Conservation (phyloP, 1,140 invertebrate species). For the Antheraea mylitta region DNA sequence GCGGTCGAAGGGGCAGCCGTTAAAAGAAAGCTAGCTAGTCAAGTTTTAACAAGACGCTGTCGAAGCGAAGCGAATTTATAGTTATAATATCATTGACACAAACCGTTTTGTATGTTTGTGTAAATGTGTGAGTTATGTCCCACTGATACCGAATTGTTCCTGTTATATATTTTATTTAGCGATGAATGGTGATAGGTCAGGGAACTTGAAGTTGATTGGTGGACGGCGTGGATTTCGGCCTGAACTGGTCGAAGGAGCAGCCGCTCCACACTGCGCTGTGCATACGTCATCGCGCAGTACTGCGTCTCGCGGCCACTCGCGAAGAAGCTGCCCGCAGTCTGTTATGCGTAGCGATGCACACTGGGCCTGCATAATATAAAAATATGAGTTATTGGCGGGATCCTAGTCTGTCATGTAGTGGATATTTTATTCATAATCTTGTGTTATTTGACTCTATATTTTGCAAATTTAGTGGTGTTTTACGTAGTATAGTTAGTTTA, state of each 20-base stretch:
- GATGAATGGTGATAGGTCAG: conserved; percentile 61
- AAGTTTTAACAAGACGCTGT: too few relatives aligned
- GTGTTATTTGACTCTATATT: too few relatives aligned
- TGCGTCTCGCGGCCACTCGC: conserved; percentile 89
- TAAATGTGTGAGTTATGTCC: background rate
- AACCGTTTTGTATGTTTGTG: too few relatives aligned
- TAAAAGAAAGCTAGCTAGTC: too few relatives aligned
- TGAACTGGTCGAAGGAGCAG: conserved; percentile 33
- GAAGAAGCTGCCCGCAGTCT: conserved; percentile 89
- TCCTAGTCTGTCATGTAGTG: too few relatives aligned
- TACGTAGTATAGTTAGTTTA: too few relatives aligned
- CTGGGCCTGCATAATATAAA: conserved; percentile 83
- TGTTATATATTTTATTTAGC: conserved; percentile 47
- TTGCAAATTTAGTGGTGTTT: too few relatives aligned
- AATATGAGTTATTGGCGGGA: too few relatives aligned
- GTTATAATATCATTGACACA: too few relatives aligned
- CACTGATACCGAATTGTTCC: background rate
- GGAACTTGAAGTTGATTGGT: conserved; percentile 71
- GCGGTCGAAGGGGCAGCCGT: too few relatives aligned
- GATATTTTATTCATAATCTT: too few relatives aligned
- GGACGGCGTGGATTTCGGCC: conserved; percentile 55
- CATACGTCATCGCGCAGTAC: conserved; percentile 93
- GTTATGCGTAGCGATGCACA: conserved; percentile 94
- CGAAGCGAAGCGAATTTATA: too few relatives aligned
- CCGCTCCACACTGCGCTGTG: conserved; percentile 90